These are phyloP conservation scores for Ictalurus punctatus DNA, from an alignment of 2,113 vertebrate species.

Conservation along the genomic window DNA sequence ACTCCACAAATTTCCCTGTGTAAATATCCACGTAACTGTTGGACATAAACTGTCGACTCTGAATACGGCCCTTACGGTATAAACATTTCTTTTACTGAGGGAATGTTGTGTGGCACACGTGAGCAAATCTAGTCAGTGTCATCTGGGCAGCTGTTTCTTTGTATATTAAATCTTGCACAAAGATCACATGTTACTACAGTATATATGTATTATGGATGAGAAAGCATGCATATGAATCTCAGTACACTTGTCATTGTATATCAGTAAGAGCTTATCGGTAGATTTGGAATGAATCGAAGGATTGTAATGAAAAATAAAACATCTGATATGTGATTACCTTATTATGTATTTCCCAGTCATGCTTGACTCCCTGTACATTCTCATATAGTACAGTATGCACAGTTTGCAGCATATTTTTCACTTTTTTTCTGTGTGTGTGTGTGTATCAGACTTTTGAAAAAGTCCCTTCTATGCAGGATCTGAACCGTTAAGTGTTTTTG, in stretches of 20 bases:
- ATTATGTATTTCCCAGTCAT: not conserved
- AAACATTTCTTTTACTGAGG: not conserved
- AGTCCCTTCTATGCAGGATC: not conserved
- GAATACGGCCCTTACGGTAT: constrained; percentile 7
- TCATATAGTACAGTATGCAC: not conserved
- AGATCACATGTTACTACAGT: constrained; percentile 6
- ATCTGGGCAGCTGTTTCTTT: constrained; percentile 38
- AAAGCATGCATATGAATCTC: constrained; percentile 34
- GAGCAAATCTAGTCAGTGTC: not conserved
- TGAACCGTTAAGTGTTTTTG: not conserved
- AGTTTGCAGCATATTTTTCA: not conserved
- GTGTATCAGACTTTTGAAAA: not conserved
- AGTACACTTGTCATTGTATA: constrained; percentile 18
- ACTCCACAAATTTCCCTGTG: not conserved
- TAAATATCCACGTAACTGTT: not conserved
- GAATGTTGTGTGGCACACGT: constrained; percentile 21
- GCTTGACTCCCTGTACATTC: not conserved
- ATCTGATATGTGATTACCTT: not conserved
- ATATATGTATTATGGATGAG: constrained; percentile 20
- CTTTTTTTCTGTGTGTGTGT: not conserved
- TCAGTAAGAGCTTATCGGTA: constrained; percentile 29
- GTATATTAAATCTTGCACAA: constrained; percentile 16
- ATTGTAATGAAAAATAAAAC: constrained; percentile 25
- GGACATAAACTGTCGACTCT: not conserved
- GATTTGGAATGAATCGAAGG: constrained; percentile 7